Evolutionary conservation across 2,888 invertebrate genomes (phyloP).

Genomic region (Thumatha senex): DNA sequence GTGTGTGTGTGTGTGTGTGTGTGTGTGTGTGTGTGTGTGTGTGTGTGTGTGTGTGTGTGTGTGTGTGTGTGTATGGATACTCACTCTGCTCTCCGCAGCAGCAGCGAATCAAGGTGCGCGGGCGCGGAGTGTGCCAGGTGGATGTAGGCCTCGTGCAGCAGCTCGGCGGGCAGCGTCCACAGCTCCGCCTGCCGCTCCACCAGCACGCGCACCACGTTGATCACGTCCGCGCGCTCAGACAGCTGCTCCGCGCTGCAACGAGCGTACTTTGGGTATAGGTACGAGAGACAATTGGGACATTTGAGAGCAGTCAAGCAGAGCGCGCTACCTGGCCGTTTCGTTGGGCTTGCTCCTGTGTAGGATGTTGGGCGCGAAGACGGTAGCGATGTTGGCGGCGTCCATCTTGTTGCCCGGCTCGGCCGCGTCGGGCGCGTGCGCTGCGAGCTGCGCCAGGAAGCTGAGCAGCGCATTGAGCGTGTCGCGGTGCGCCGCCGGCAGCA

Average conservation of each 20-base stretch:
- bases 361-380: constrained; percentile 97
- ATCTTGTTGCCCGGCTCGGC: constrained; percentile 94
- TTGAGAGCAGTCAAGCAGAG: too few relatives aligned
- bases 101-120: constrained; percentile 88
- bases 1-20: too few relatives aligned
- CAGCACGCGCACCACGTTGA: constrained; percentile 90
- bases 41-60: too few relatives aligned
- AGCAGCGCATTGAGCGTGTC: constrained; percentile 94
- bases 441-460: constrained; percentile 91
- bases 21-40: too few relatives aligned
- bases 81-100: constrained; percentile 78
- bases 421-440: constrained; percentile 87
- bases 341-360: constrained; percentile 90
- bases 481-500: constrained; percentile 93
- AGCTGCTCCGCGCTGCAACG: constrained; percentile 85
- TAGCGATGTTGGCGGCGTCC: constrained; percentile 96
- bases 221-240: constrained; percentile 93
- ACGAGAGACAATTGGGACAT: too few relatives aligned
- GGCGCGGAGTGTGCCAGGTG: constrained; percentile 94
- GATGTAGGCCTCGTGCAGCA: constrained; percentile 93
- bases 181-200: constrained; percentile 86
- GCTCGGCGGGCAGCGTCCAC: constrained; percentile 88
- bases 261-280: too few relatives aligned
- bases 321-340: constrained; percentile 65
- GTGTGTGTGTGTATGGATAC: constrained; percentile 37